Evolutionary conservation across 2,888 invertebrate species (phyloP).

Genomic region (Perizoma flavofasciatum): DNA sequence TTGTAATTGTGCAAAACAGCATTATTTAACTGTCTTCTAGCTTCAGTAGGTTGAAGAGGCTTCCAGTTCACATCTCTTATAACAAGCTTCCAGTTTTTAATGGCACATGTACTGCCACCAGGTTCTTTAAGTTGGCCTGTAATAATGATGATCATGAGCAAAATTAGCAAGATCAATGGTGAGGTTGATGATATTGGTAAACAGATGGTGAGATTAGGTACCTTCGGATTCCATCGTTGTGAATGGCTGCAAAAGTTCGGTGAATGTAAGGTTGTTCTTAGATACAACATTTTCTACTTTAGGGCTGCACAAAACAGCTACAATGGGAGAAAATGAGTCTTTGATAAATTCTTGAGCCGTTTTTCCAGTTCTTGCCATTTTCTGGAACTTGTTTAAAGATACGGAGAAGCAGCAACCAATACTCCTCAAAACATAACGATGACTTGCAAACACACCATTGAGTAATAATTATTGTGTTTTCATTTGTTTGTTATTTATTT

Average conservation of each 20-base stretch:
- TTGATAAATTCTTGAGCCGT: conserved; percentile 94
- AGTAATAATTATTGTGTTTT: no score
- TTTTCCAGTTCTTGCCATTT: conserved; percentile 62
- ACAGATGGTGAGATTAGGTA: conserved; percentile 35
- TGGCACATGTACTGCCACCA: conserved; percentile 87
- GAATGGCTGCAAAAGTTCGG: conserved; percentile 96
- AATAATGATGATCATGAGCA: conserved; percentile 11
- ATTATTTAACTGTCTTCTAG: conserved; percentile 93
- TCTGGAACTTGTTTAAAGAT: not conserved
- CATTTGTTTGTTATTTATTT: no score
- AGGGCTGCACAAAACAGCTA: conserved; percentile 93
- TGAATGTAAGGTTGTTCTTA: conserved; percentile 95
- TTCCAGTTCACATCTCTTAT: conserved; percentile 92
- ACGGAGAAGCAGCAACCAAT: not conserved
- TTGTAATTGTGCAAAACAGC: conserved; percentile 86
- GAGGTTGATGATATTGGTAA: not conserved
- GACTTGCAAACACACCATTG: not conserved
- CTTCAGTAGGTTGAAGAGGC: conserved; percentile 91
- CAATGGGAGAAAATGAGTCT: conserved; percentile 94
- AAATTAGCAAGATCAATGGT: not conserved
- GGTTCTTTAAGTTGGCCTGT: conserved; percentile 93
- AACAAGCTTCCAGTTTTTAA: conserved; percentile 90
- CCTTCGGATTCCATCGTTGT: conserved; percentile 85
- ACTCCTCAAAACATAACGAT: not conserved
- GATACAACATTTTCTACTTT: conserved; percentile 93